Percentiles rank a stretch among this genome's conserved stretches.
Conservation (phyloP, 37 sponge, comb jelly and placozoan species). For the Sycon ciliatum region DNA sequence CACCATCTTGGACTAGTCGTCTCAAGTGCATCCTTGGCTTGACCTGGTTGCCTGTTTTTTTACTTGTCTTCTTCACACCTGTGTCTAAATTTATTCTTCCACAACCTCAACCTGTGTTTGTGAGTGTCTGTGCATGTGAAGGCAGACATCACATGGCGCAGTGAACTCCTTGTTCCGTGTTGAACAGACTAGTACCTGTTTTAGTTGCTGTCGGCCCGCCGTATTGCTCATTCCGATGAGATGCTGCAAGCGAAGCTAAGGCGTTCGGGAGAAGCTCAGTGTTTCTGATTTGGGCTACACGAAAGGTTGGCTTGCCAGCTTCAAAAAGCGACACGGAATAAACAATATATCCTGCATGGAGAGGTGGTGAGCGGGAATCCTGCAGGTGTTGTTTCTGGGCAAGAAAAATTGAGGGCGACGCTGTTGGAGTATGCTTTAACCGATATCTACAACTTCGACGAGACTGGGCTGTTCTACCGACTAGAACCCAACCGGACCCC, state of each 20-base stretch:
- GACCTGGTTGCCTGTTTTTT: no score
- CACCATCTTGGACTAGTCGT: no score
- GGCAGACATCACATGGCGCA: no score
- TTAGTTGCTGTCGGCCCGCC: no score
- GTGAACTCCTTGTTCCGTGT: no score
- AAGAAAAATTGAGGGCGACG: background rate
- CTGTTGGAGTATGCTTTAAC: background rate
- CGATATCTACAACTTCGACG: background rate
- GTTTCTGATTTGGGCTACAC: conserved; percentile 10
- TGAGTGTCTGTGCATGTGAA: no score
- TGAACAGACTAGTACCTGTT: no score
- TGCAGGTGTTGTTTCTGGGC: background rate
- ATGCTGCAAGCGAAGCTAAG: background rate
- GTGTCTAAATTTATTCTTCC: no score
- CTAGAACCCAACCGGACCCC: conserved; percentile 16
- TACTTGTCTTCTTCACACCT: no score
- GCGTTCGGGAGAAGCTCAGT: background rate
- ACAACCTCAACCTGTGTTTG: no score
- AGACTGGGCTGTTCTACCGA: conserved; percentile 14
- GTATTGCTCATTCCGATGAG: background rate
- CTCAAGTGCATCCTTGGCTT: no score
- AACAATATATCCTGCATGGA: background rate
- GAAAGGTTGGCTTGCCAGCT: conserved; percentile 18
- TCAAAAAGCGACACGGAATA: conserved; percentile 18
- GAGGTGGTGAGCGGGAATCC: background rate